Conservation (phyloP, 2,888 invertebrate species). For the Opisthograptis luteolata region DNA sequence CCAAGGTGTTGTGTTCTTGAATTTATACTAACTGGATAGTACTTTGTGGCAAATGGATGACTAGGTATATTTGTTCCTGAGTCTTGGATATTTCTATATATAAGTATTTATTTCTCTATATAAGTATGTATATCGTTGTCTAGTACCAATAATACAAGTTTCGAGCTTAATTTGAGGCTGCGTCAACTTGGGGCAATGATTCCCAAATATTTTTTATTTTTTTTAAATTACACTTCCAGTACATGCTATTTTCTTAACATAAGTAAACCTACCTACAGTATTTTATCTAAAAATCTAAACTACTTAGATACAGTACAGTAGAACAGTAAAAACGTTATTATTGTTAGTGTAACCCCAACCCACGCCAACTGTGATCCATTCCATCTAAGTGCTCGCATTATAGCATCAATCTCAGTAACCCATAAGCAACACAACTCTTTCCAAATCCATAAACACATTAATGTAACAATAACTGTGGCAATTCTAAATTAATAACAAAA, state of each 20-base stretch:
- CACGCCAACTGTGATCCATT: slow-evolving; percentile 31
- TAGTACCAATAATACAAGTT: too few relatives aligned
- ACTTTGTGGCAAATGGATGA: too few relatives aligned
- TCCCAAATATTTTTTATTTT: too few relatives aligned
- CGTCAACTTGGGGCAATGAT: too few relatives aligned
- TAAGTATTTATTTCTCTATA: too few relatives aligned
- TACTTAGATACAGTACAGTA: slow-evolving; percentile 13
- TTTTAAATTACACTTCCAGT: too few relatives aligned
- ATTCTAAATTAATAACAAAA: slow-evolving; percentile 57
- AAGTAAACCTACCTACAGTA: neutral
- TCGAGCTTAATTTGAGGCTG: too few relatives aligned
- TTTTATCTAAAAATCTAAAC: slow-evolving; percentile 12
- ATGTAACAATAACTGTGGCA: slow-evolving; percentile 51
- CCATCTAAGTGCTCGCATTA: slow-evolving; percentile 30
- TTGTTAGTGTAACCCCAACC: slow-evolving; percentile 16
- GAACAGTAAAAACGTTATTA: slow-evolving; percentile 19
- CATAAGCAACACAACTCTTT: slow-evolving; percentile 42
- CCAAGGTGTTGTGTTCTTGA: neutral
- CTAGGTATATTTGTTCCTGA: too few relatives aligned
- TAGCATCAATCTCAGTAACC: slow-evolving; percentile 35
- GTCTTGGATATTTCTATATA: too few relatives aligned
- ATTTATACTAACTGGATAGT: too few relatives aligned
- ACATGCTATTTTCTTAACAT: too few relatives aligned
- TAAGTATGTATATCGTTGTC: too few relatives aligned
- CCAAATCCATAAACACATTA: slow-evolving; percentile 50